Evolutionary conservation across 2,888 invertebrate species (phyloP).

Genomic region (Leucoma salicis): DNA sequence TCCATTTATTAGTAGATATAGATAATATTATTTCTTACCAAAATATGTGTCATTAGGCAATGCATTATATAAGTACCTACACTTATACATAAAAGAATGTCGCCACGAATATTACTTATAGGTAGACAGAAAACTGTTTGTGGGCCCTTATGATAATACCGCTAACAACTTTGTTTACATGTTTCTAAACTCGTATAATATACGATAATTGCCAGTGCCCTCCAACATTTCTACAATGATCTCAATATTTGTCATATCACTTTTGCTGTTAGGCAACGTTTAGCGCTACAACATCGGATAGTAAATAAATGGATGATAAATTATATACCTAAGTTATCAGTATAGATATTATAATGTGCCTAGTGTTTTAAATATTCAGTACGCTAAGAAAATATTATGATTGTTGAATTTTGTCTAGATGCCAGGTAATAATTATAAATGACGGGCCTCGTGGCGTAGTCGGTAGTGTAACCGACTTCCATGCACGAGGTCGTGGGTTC

Average conservation of each 20-base stretch:
- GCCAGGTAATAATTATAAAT: slow-evolving; percentile 37
- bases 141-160: slow-evolving; percentile 42
- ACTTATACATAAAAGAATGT: slow-evolving; percentile 30
- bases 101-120: slow-evolving; percentile 24
- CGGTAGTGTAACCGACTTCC: no score
- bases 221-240: slow-evolving; percentile 44
- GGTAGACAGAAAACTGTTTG: slow-evolving; percentile 36
- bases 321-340: slow-evolving; percentile 20
- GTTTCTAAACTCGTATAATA: slow-evolving; percentile 45
- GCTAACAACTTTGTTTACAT: slow-evolving; percentile 59
- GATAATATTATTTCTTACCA: no score
- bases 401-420: slow-evolving; percentile 33
- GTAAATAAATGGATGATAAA: slow-evolving; percentile 6
- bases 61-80: slow-evolving; percentile 39
- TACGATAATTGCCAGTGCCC: slow-evolving; percentile 51
- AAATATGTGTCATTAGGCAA: slow-evolving; percentile 41
- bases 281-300: background rate
- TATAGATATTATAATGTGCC: slow-evolving; percentile 28
- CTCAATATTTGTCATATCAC: slow-evolving; percentile 44
- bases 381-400: slow-evolving; percentile 33
- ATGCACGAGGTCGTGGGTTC: no score
- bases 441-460: no score
- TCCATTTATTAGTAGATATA: no score
- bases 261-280: slow-evolving; percentile 42
- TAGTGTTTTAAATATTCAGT: slow-evolving; percentile 26